phyloP scores from a whole-genome alignment of 2,113 vertebrate species.

The Helogale parvula region DNA sequence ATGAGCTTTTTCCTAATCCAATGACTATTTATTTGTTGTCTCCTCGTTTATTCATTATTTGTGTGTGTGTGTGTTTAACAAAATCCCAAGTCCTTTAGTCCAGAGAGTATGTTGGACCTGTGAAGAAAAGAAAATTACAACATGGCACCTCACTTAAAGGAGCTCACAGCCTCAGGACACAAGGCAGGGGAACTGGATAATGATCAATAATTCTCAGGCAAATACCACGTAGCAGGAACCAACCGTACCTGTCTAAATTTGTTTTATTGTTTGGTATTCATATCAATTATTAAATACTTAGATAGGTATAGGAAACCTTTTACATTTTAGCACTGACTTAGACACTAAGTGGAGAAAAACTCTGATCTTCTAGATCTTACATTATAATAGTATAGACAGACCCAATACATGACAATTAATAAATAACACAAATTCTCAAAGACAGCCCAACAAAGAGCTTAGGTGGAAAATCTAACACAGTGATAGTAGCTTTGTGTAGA shows the following conservation, averaged over 20 bases:
- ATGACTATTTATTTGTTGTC: neutral
- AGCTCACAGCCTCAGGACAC: neutral
- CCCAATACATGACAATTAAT: neutral
- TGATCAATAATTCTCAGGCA: neutral
- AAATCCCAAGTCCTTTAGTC: neutral
- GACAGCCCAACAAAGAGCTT: neutral
- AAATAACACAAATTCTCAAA: neutral
- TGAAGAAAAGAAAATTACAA: neutral
- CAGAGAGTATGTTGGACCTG: neutral
- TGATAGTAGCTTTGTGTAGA: neutral
- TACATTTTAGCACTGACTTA: neutral
- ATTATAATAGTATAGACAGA: neutral
- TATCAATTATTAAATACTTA: neutral
- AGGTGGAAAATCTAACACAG: neutral
- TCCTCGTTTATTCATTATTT: neutral
- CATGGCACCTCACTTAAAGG: neutral
- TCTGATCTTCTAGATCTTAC: neutral
- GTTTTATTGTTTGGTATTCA: neutral
- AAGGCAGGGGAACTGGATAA: neutral
- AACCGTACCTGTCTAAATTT: neutral
- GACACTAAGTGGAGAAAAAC: neutral
- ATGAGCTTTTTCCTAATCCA: neutral
- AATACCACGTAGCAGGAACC: neutral
- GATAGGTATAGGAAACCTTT: neutral
- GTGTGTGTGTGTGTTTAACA: neutral